These are phyloP conservation scores for Diaperis boleti DNA, from an alignment of 2,888 invertebrate species.

Conservation along the genomic window DNA sequence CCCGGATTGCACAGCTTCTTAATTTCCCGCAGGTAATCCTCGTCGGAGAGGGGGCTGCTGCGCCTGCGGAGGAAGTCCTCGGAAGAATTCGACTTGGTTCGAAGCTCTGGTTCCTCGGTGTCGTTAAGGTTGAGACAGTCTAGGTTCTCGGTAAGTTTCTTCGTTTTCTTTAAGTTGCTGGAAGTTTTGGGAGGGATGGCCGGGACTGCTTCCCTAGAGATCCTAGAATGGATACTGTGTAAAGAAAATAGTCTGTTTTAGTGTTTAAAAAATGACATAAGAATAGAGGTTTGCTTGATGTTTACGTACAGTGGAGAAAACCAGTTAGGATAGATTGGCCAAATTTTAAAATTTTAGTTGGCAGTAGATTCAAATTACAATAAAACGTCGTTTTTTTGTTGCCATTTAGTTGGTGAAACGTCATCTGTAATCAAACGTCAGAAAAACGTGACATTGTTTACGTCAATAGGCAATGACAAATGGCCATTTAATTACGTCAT, in stretches of 20 bases:
- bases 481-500: no score
- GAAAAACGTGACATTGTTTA: no score
- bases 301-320: no score
- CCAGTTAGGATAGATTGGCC: no score
- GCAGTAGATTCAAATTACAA: no score
- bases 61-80: constrained; percentile 65
- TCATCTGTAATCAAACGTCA: no score
- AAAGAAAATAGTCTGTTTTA: constrained; percentile 11
- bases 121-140: constrained; percentile 62
- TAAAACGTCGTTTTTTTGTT: no score
- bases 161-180: constrained; percentile 53
- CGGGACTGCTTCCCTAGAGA: constrained; percentile 71
- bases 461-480: no score
- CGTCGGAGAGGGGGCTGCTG: constrained; percentile 73
- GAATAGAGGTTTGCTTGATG: no score
- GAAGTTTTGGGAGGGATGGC: constrained; percentile 63
- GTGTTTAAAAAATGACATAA: no score
- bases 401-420: no score
- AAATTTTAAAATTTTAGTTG: no score
- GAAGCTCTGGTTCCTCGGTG: constrained; percentile 66
- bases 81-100: constrained; percentile 52
- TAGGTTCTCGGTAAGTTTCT: constrained; percentile 63
- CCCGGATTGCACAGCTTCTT: constrained; percentile 83
- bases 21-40: constrained; percentile 79
- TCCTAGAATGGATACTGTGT: constrained; percentile 5